A percentile compares a stretch with the other conserved stretches of the same genome.
These are phyloP conservation scores for Amblyopsis rosae DNA, from an alignment of 2,113 vertebrate species.

Conservation along the genomic window DNA sequence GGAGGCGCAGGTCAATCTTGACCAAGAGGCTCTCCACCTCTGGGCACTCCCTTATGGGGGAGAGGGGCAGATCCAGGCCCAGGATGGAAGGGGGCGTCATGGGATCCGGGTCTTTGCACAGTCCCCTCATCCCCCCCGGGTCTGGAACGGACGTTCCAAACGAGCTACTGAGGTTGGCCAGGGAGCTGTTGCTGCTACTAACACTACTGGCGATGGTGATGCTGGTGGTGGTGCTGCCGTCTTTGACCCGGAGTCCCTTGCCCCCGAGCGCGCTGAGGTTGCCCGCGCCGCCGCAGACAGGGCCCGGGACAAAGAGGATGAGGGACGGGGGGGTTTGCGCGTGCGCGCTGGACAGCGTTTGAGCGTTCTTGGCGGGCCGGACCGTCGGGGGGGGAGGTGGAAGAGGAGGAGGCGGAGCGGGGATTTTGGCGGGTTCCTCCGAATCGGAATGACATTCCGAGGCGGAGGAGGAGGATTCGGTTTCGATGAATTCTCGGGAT, in stretches of 20 bases:
- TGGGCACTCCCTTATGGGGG: slow-evolving; percentile 85
- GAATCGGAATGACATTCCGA: slow-evolving; percentile 93
- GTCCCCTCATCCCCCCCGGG: slow-evolving; percentile 77
- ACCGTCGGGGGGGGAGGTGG: slow-evolving; percentile 50
- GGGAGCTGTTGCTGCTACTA: slow-evolving; percentile 65
- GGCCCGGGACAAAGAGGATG: slow-evolving; percentile 47
- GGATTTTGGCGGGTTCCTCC: slow-evolving; percentile 87
- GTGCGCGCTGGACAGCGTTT: slow-evolving; percentile 63
- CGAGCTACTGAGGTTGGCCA: slow-evolving; percentile 77
- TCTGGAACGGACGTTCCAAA: slow-evolving; percentile 83
- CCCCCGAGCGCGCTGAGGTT: slow-evolving; percentile 48
- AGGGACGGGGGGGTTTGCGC: slow-evolving; percentile 41
- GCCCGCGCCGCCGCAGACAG: slow-evolving; percentile 57
- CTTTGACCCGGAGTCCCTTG: slow-evolving; percentile 60
- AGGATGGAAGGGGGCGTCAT: slow-evolving; percentile 75
- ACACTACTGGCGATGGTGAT: slow-evolving; percentile 48
- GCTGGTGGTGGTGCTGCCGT: slow-evolving; percentile 36
- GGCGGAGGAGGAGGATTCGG: slow-evolving; percentile 93
- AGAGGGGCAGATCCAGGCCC: slow-evolving; percentile 82
- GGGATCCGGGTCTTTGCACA: slow-evolving; percentile 75
- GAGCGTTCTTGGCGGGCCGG: slow-evolving; percentile 40
- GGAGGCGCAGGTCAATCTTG: slow-evolving; percentile 88
- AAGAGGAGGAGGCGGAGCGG: slow-evolving; percentile 49
- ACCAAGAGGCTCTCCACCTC: slow-evolving; percentile 91
- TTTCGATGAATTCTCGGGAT: slow-evolving; percentile 95